These are phyloP conservation scores for Stictonetta naevosa DNA, from an alignment of 2,113 vertebrate genomes.

Conservation along the genomic window DNA sequence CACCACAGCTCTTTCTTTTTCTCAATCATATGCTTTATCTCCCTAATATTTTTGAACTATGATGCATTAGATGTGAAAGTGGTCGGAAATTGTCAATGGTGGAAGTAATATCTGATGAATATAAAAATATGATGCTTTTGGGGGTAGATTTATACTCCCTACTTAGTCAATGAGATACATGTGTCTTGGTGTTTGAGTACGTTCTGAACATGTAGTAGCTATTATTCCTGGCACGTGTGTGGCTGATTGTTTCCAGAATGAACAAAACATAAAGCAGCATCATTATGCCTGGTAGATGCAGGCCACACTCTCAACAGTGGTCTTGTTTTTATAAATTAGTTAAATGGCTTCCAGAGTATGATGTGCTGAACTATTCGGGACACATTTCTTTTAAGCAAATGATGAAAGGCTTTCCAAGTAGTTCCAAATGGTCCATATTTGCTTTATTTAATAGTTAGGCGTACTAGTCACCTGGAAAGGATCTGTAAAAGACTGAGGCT, in stretches of 20 bases:
- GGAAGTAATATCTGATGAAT: neutral
- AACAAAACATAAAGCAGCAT: constrained; percentile 52
- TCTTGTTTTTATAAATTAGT: constrained; percentile 69
- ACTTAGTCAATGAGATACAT: constrained; percentile 25
- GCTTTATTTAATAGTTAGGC: constrained; percentile 27
- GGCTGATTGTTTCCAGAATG: constrained; percentile 74
- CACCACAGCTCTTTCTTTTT: neutral
- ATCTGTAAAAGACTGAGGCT: constrained; percentile 15
- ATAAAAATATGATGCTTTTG: neutral
- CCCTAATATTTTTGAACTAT: neutral
- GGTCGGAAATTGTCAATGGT: neutral
- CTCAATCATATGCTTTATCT: neutral
- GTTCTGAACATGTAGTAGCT: constrained; percentile 53
- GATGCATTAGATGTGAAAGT: neutral
- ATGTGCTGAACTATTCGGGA: constrained; percentile 50
- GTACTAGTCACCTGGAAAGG: constrained; percentile 60
- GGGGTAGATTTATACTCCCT: neutral
- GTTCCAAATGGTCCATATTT: constrained; percentile 70
- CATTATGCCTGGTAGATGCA: constrained; percentile 49
- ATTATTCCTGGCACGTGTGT: constrained; percentile 63
- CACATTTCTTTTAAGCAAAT: constrained; percentile 55
- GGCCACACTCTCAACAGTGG: constrained; percentile 53
- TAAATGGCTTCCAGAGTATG: constrained; percentile 73
- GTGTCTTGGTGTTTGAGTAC: constrained; percentile 34
- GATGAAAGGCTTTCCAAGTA: constrained; percentile 70